Conservation (phyloP, 2,797 vertebrate genomes). For the Cryptoblepharus egeriae region DNA sequence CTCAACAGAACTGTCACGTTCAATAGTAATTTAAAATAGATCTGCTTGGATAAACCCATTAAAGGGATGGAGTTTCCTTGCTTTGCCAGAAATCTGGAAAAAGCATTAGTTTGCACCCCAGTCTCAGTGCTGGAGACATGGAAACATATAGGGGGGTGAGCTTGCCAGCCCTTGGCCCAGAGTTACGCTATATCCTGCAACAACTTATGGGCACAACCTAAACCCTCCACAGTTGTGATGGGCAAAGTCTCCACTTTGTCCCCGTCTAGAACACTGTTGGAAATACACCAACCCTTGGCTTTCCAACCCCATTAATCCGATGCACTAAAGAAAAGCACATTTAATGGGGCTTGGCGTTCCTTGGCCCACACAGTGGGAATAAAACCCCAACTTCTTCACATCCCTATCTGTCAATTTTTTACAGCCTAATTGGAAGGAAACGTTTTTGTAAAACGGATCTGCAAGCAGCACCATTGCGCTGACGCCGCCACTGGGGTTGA, state of each 20-base stretch:
- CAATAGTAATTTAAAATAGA: too few relatives aligned
- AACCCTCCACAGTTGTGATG: neutral
- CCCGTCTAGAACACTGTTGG: neutral
- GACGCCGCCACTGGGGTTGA: neutral
- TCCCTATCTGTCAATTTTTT: neutral
- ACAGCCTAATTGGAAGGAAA: neutral
- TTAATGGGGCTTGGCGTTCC: neutral
- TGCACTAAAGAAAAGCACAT: neutral
- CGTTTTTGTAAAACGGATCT: too few relatives aligned
- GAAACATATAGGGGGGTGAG: neutral
- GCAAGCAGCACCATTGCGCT: neutral
- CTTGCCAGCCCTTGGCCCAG: neutral
- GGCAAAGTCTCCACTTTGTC: neutral
- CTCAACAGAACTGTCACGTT: too few relatives aligned
- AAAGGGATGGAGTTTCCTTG: neutral
- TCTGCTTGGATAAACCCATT: too few relatives aligned
- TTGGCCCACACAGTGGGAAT: fast-evolving
- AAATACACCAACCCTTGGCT: neutral
- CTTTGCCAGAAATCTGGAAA: neutral
- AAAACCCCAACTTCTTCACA: neutral
- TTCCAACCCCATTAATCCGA: neutral
- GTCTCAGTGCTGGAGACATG: fast-evolving
- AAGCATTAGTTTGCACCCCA: neutral
- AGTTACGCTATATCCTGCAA: neutral
- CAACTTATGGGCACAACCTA: neutral